These are phyloP conservation scores for Gila robusta DNA, from an alignment of 2,797 vertebrate genomes.

Conservation along the genomic window DNA sequence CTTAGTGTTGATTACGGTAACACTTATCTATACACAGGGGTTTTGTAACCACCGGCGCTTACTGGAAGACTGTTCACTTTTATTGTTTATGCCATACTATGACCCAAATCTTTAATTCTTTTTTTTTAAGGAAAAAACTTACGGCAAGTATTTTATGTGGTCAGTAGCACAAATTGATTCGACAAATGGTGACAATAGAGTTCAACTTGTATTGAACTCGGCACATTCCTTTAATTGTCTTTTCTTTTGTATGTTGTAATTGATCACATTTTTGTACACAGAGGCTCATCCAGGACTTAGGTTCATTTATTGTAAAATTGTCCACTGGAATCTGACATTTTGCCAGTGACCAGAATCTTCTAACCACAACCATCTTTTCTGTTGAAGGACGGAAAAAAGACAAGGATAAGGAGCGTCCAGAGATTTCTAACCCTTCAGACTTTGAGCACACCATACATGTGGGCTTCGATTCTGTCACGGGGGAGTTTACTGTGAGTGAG, in stretches of 20 bases:
- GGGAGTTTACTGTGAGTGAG: conserved; percentile 96
- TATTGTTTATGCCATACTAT: neutral
- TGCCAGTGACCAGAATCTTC: conserved; percentile 6
- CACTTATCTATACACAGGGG: neutral
- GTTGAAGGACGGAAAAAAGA: conserved; percentile 86
- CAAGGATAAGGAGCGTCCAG: conserved; percentile 95
- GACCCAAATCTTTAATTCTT: neutral
- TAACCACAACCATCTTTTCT: conserved; percentile 30
- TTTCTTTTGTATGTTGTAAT: neutral
- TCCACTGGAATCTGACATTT: conserved; percentile 19
- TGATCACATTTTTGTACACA: neutral
- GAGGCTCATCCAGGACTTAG: neutral
- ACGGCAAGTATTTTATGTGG: neutral
- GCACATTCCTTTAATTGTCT: neutral
- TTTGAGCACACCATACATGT: conserved; percentile 99
- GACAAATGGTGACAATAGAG: neutral
- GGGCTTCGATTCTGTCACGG: conserved; percentile 97
- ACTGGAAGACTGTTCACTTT: neutral
- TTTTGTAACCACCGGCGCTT: neutral
- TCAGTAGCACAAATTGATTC: neutral
- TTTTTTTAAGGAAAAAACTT: neutral
- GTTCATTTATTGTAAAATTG: neutral
- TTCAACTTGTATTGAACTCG: neutral
- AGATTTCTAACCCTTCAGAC: conserved; percentile 97
- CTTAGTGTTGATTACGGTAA: neutral